Conservation (phyloP, 2,888 invertebrate species). For the Amphipyra tragopoginis region DNA sequence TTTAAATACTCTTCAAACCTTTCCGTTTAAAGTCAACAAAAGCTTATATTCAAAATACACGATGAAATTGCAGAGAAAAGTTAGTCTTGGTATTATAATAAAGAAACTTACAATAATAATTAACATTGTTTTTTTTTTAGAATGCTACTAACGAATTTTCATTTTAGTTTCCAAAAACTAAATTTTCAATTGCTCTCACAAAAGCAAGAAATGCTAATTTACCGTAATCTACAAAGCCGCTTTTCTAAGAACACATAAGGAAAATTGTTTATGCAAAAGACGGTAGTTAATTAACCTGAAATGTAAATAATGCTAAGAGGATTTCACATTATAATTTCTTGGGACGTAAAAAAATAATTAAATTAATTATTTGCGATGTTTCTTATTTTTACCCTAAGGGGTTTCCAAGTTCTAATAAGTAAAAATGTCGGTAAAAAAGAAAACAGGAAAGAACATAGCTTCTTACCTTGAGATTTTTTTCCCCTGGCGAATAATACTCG, state of each 20-base stretch:
- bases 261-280: constrained; percentile 39
- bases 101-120: not conserved
- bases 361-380: constrained; percentile 57
- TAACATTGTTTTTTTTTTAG: not conserved
- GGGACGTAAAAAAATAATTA: constrained; percentile 38
- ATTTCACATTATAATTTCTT: constrained; percentile 39
- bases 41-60: too few species aligned
- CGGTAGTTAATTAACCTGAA: constrained; percentile 48
- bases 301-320: constrained; percentile 47
- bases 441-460: too few species aligned
- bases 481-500: too few species aligned
- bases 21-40: too few species aligned
- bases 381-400: constrained; percentile 36
- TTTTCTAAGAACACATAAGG: constrained; percentile 35
- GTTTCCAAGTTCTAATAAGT: constrained; percentile 16
- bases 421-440: not conserved
- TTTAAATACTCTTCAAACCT: too few species aligned
- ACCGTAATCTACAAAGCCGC: constrained; percentile 20
- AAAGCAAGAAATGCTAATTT: constrained; percentile 23
- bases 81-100: too few species aligned
- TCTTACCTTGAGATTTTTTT: too few species aligned
- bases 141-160: not conserved
- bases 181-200: constrained; percentile 1
- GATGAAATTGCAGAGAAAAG: too few species aligned
- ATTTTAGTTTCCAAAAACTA: not conserved